Evolutionary conservation across 1,140 invertebrate species (phyloP).

Genomic region (Vollenhovia emeryi): DNA sequence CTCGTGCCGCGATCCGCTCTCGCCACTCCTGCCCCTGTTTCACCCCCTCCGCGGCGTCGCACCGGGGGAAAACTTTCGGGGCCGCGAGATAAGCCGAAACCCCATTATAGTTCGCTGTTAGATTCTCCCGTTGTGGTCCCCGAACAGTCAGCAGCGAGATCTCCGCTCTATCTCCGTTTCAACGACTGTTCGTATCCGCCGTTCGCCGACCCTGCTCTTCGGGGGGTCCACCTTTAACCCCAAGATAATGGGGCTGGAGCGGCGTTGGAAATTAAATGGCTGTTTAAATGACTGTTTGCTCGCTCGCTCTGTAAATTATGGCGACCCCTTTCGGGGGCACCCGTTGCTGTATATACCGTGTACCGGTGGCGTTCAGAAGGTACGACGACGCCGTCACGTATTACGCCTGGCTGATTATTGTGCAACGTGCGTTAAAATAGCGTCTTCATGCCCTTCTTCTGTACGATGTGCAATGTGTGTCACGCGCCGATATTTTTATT

Average conservation of each 20-base stretch:
- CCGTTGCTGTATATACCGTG: slow-evolving; percentile 35
- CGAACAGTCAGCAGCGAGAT: slow-evolving; percentile 47
- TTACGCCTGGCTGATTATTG: slow-evolving; percentile 64
- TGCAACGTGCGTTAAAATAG: slow-evolving; percentile 28
- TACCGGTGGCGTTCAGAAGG: slow-evolving; percentile 29
- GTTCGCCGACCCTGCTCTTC: not conserved
- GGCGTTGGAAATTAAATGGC: slow-evolving; percentile 78
- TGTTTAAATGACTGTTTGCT: slow-evolving; percentile 74
- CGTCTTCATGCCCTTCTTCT: slow-evolving; percentile 23
- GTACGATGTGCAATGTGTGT: not conserved
- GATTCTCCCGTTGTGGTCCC: slow-evolving; percentile 55
- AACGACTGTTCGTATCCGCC: slow-evolving; percentile 22
- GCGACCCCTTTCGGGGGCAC: slow-evolving; percentile 52
- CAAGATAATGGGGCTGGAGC: slow-evolving; percentile 58
- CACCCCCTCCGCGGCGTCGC: not conserved
- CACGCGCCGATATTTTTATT: slow-evolving; percentile 40
- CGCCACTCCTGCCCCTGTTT: too few relatives aligned
- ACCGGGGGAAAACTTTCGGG: slow-evolving; percentile 49
- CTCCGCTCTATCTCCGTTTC: slow-evolving; percentile 57
- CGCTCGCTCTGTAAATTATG: slow-evolving; percentile 79
- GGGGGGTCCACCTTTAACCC: slow-evolving; percentile 14
- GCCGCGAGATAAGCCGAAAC: slow-evolving; percentile 73
- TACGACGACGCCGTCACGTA: slow-evolving; percentile 45
- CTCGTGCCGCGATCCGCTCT: not conserved
- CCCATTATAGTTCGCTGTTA: slow-evolving; percentile 75